Conservation (phyloP, 2,113 vertebrate genomes). For the Theropithecus gelada region DNA sequence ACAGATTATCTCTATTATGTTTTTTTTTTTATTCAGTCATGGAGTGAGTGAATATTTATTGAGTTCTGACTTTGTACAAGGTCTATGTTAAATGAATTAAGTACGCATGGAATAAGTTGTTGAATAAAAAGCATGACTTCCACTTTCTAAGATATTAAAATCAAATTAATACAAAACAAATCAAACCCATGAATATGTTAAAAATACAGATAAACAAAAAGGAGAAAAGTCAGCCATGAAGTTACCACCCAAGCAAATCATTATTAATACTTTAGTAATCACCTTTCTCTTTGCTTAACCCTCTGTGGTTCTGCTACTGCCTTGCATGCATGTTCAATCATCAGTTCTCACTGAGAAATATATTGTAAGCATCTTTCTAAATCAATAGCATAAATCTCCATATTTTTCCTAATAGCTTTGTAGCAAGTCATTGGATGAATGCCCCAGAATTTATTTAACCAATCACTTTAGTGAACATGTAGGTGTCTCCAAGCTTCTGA, state of each 20-base stretch:
- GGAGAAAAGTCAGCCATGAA: neutral
- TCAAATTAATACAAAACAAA: conserved; percentile 17
- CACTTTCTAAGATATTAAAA: neutral
- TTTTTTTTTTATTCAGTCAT: neutral
- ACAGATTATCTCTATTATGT: neutral
- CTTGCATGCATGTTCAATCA: neutral
- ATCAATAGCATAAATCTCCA: neutral
- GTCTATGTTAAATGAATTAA: neutral
- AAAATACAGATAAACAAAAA: neutral
- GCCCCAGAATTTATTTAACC: neutral
- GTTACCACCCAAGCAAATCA: neutral
- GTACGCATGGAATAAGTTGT: neutral
- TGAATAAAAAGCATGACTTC: neutral
- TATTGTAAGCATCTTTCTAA: neutral
- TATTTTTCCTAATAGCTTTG: neutral
- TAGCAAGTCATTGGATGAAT: neutral
- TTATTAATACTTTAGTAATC: neutral
- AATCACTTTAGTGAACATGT: neutral
- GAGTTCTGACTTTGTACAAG: neutral
- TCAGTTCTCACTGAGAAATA: neutral
- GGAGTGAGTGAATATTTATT: neutral
- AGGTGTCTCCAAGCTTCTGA: neutral
- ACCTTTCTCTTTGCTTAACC: neutral
- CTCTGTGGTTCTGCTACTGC: neutral
- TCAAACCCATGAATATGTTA: neutral